phyloP scores from a whole-genome alignment of 2,797 vertebrate genomes.

The Mus spretus region DNA sequence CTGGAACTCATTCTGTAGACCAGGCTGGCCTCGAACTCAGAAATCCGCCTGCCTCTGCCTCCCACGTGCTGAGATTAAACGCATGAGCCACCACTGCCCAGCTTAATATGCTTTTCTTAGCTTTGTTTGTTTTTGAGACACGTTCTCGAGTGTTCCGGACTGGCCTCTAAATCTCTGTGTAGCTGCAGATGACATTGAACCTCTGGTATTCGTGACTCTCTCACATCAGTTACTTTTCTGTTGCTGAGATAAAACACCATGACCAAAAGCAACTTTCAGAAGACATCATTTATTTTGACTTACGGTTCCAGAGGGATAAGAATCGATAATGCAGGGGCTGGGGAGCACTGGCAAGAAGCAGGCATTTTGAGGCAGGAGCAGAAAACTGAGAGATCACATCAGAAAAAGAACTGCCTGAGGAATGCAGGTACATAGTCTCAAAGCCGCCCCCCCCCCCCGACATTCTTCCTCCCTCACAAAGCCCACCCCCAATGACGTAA shows the following conservation, averaged over 20 bases:
- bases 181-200: neutral
- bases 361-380: neutral
- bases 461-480: no score
- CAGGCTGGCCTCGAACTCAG: no score
- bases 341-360: neutral
- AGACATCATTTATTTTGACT: neutral
- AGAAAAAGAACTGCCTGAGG: neutral
- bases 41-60: no score
- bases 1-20: no score
- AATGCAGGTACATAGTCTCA: neutral
- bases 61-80: no score
- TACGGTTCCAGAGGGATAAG: neutral
- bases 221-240: no score
- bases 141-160: neutral
- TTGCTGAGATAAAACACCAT: neutral
- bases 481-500: neutral
- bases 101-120: neutral
- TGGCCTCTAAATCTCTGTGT: neutral
- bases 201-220: neutral
- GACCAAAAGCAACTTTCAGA: neutral
- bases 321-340: neutral
- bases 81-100: no score
- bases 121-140: neutral
- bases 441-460: neutral
- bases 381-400: neutral